Evolutionary conservation across 1,140 invertebrate genomes (phyloP).

Genomic region (Daktulosphaira vitifoliae): DNA sequence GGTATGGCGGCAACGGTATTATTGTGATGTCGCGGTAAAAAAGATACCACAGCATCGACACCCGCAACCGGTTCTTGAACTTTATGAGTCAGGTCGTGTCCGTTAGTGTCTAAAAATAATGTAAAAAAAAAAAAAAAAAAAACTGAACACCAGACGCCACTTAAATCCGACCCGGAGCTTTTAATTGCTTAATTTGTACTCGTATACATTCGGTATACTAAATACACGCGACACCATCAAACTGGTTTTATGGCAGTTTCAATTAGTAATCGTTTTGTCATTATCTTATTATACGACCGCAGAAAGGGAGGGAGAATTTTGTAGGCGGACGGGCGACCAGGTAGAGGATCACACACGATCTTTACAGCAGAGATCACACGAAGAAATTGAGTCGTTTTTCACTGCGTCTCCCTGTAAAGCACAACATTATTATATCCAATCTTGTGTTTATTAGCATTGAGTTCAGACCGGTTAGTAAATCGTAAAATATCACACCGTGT

Average conservation of each 20-base stretch:
- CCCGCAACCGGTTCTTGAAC: constrained; percentile 27
- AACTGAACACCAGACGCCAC: constrained; percentile 16
- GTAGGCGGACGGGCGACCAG: too few relatives aligned
- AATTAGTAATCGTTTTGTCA: constrained; percentile 32
- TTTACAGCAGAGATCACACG: too few relatives aligned
- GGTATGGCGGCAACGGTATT: too few relatives aligned
- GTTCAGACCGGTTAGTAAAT: constrained; percentile 9
- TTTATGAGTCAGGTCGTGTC: constrained; percentile 24
- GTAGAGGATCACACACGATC: too few relatives aligned
- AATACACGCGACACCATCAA: not conserved
- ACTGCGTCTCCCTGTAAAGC: not conserved
- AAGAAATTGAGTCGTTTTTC: constrained; percentile 3
- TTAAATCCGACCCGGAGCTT: constrained; percentile 20
- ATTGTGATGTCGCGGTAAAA: too few relatives aligned
- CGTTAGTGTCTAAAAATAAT: constrained; percentile 1
- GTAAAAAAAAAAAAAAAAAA: not conserved
- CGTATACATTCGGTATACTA: not conserved
- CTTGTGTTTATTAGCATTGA: not conserved
- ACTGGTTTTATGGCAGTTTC: constrained; percentile 23
- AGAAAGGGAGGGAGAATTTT: too few relatives aligned
- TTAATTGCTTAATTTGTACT: constrained; percentile 30
- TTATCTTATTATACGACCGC: too few relatives aligned
- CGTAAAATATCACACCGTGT: constrained; percentile 5
- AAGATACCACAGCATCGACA: too few relatives aligned
- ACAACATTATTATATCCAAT: too few relatives aligned